Conservation (phyloP, 2,113 vertebrate genomes). For the Ctenodactylus gundi region DNA sequence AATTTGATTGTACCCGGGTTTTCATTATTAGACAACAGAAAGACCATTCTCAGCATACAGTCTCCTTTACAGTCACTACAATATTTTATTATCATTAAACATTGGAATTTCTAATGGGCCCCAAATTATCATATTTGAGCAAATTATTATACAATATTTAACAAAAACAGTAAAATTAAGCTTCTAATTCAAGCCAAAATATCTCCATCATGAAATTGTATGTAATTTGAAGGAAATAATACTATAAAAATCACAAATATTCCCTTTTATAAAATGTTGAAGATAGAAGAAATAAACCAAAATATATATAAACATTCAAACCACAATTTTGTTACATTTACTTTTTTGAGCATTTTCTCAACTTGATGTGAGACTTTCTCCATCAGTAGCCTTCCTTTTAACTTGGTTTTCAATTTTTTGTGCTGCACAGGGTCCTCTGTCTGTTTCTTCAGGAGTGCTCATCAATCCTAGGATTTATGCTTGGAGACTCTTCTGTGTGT, state of each 20-base stretch:
- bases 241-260: neutral
- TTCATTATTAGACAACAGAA: neutral
- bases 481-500: neutral
- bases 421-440: neutral
- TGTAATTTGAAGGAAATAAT: neutral
- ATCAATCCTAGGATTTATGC: neutral
- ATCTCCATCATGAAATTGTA: neutral
- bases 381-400: neutral
- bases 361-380: neutral
- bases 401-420: neutral
- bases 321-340: neutral
- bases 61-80: neutral
- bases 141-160: too few relatives aligned
- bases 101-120: too few relatives aligned
- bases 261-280: neutral
- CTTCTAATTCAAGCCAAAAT: neutral
- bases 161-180: neutral
- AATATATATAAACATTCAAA: neutral
- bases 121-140: too few relatives aligned
- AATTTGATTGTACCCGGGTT: neutral
- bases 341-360: neutral
- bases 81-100: neutral
- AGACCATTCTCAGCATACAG: neutral
- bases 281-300: neutral
- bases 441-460: neutral